Conservation (phyloP, 2,888 invertebrate species). For the Punctoribates punctum region DNA sequence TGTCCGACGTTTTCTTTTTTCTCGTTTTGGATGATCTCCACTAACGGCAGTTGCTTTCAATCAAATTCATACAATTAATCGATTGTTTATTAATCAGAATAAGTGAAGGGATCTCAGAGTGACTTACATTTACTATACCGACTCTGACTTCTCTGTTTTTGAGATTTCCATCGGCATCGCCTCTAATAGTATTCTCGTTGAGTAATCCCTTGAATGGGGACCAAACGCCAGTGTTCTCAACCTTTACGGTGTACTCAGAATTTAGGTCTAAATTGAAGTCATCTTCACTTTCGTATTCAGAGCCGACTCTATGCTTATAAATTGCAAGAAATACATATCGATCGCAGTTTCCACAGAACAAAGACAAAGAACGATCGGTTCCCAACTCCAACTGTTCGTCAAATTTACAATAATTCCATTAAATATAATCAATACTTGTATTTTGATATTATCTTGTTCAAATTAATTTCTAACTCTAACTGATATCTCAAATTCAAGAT, state of each 20-base stretch:
- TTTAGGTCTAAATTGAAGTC: background rate
- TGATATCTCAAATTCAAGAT: no score
- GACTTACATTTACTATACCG: slow-evolving; percentile 46
- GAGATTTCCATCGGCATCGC: background rate
- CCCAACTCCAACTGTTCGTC: slow-evolving; percentile 1
- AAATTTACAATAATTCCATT: background rate
- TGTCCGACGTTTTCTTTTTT: background rate
- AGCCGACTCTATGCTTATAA: slow-evolving; percentile 22
- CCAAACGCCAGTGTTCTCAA: slow-evolving; percentile 46
- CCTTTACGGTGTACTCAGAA: slow-evolving; percentile 40
- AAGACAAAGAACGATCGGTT: background rate
- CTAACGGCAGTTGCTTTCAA: slow-evolving; percentile 42
- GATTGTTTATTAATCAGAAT: no score
- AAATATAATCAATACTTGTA: no score
- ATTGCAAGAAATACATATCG: slow-evolving; percentile 38
- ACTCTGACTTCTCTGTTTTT: slow-evolving; percentile 42
- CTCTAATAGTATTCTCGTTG: background rate
- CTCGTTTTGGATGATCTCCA: slow-evolving; percentile 7
- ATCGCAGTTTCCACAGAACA: slow-evolving; percentile 42
- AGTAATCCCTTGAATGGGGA: slow-evolving; percentile 45
- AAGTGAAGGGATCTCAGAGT: no score
- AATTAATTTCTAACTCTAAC: background rate
- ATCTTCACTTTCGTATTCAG: slow-evolving; percentile 39
- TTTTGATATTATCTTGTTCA: no score
- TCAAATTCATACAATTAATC: no score